Evolutionary conservation across 2,888 invertebrate genomes (phyloP).

Genomic region (Eucera pruinosa): DNA sequence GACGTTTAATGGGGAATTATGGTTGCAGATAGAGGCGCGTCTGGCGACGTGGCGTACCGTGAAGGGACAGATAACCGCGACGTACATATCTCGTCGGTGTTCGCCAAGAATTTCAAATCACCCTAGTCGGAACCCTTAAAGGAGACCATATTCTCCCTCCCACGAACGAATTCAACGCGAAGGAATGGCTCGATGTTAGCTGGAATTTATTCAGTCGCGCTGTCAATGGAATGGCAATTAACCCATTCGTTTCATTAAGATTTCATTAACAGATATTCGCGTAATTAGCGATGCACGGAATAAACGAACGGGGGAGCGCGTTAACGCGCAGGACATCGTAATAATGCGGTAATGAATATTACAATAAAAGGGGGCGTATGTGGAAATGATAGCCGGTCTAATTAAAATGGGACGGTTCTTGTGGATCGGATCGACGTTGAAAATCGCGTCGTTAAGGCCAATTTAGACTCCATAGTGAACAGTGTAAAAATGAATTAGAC

Average conservation of each 20-base stretch:
- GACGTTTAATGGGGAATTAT: constrained; percentile 81
- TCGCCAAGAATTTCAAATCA: constrained; percentile 58
- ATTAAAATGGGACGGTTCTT: constrained; percentile 36
- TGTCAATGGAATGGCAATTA: constrained; percentile 12
- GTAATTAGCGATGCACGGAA: constrained; percentile 24
- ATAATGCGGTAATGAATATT: constrained; percentile 39
- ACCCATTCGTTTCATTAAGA: constrained; percentile 45
- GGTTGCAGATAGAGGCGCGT: constrained; percentile 63
- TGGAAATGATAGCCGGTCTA: background rate
- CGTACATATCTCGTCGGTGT: constrained; percentile 47
- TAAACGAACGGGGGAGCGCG: background rate
- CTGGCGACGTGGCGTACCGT: constrained; percentile 50
- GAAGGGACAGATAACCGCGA: constrained; percentile 57
- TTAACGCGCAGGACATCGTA: background rate
- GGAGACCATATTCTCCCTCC: background rate
- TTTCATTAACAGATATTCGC: constrained; percentile 39
- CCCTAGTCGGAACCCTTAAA: no score
- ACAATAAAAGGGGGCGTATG: constrained; percentile 11
- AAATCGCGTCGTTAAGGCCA: constrained; percentile 12
- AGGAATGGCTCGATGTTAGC: background rate
- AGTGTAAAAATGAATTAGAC: no score
- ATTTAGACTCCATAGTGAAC: no score
- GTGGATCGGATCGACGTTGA: constrained; percentile 3
- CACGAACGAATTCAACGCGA: background rate
- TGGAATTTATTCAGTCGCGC: background rate